These are phyloP conservation scores for Drosophila truncata DNA, from an alignment of 1,140 invertebrate species.

Conservation along the genomic window DNA sequence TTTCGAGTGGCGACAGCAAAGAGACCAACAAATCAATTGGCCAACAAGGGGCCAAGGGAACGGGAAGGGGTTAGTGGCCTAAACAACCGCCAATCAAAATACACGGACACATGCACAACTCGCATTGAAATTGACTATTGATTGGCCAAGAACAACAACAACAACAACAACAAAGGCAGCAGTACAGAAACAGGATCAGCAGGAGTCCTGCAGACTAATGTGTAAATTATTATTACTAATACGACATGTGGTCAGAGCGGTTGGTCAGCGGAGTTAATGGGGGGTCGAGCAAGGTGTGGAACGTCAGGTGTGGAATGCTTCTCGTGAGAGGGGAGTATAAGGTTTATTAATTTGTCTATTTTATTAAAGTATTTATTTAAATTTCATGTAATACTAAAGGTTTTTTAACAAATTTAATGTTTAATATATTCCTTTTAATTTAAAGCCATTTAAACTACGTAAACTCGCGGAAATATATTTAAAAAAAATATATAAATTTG, in stretches of 20 bases:
- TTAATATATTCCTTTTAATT: too few relatives aligned
- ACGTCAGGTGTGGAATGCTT: conserved; percentile 6
- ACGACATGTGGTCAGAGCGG: conserved; percentile 49
- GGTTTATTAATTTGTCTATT: neutral
- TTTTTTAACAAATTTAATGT: too few relatives aligned
- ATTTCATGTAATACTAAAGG: too few relatives aligned
- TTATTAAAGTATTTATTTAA: neutral
- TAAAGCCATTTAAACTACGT: neutral
- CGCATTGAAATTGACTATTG: conserved; percentile 73
- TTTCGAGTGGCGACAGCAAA: conserved; percentile 59
- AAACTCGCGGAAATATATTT: too few relatives aligned
- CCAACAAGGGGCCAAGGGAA: neutral
- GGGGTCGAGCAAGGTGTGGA: neutral
- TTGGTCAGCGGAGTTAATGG: conserved; percentile 18
- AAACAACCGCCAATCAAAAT: conserved; percentile 65
- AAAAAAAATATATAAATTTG: neutral
- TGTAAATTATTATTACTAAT: conserved; percentile 75
- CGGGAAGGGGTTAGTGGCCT: conserved; percentile 2
- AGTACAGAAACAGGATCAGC: conserved; percentile 22
- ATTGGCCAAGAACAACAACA: conserved; percentile 49
- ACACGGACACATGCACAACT: conserved; percentile 37
- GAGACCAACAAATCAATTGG: conserved; percentile 68
- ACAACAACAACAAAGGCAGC: neutral
- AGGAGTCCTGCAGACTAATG: conserved; percentile 22
- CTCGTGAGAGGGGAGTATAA: neutral